phyloP scores from a whole-genome alignment of 2,797 vertebrate species.

The Nothura maculosa region DNA sequence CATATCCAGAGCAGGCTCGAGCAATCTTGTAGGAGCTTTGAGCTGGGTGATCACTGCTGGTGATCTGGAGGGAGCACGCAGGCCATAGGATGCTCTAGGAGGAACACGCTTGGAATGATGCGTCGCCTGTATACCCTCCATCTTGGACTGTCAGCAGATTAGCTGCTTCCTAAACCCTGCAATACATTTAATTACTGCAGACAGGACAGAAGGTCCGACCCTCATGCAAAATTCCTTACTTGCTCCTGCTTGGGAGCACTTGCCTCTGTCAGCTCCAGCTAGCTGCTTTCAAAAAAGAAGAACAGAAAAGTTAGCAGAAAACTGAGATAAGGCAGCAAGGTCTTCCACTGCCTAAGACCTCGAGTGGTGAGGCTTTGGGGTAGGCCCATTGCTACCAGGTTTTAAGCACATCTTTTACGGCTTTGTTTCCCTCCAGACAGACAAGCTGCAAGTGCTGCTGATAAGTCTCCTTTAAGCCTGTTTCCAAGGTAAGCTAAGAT shows the following conservation, averaged over 20 bases:
- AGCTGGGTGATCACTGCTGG: background rate
- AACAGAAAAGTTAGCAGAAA: background rate
- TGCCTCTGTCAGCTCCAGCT: background rate
- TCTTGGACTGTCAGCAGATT: background rate
- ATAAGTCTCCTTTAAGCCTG: fast-evolving
- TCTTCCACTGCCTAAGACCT: too few species aligned
- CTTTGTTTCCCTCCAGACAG: fast-evolving
- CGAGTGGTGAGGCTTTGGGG: background rate
- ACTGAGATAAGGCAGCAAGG: background rate
- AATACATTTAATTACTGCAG: background rate
- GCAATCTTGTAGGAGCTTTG: background rate
- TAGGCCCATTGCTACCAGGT: background rate
- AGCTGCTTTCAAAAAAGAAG: too few species aligned
- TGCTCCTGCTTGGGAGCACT: too few species aligned
- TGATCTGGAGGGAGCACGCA: background rate
- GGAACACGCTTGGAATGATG: background rate
- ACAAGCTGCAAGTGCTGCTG: fast-evolving
- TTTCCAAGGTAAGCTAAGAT: fast-evolving
- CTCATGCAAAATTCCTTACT: background rate
- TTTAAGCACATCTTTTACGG: background rate
- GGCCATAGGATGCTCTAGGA: background rate
- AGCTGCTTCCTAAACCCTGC: background rate
- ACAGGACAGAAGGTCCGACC: background rate
- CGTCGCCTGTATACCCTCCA: background rate
- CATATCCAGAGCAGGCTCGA: background rate